These are phyloP conservation scores for Sebastes reedi DNA, from an alignment of 2,797 vertebrate species.

Conservation along the genomic window DNA sequence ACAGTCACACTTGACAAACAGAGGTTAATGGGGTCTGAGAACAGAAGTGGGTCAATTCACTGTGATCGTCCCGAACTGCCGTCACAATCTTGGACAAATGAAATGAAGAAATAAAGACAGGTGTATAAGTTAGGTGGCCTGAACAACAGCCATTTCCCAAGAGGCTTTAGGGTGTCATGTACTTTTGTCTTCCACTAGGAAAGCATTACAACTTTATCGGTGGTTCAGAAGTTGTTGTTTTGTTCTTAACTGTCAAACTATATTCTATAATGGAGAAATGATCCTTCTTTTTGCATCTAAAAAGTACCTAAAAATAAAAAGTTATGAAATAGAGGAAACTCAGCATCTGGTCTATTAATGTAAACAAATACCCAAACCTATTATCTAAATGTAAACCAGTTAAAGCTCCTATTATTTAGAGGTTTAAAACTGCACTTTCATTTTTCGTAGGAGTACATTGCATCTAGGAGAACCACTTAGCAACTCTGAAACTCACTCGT, in stretches of 20 bases:
- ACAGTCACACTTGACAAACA: slow-evolving; percentile 32
- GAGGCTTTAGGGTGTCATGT: background rate
- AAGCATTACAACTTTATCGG: background rate
- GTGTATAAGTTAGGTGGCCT: background rate
- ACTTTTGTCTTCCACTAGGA: background rate
- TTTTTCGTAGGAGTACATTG: background rate
- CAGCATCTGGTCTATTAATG: background rate
- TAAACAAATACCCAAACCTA: background rate
- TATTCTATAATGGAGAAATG: background rate
- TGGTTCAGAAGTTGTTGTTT: background rate
- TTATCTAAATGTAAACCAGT: background rate
- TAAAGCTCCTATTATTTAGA: background rate
- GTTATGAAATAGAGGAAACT: background rate
- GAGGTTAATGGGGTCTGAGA: slow-evolving; percentile 7
- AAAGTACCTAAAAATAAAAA: background rate
- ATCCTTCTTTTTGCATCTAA: background rate
- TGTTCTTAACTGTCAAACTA: background rate
- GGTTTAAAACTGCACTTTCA: background rate
- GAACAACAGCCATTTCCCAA: background rate
- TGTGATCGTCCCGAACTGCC: background rate
- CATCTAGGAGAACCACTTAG: background rate
- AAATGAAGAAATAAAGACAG: background rate
- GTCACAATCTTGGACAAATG: background rate
- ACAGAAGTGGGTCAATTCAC: background rate
- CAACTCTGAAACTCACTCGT: background rate